Evolutionary conservation across 2,113 vertebrate genomes (phyloP).

Genomic region (Micronycteris hirsuta): DNA sequence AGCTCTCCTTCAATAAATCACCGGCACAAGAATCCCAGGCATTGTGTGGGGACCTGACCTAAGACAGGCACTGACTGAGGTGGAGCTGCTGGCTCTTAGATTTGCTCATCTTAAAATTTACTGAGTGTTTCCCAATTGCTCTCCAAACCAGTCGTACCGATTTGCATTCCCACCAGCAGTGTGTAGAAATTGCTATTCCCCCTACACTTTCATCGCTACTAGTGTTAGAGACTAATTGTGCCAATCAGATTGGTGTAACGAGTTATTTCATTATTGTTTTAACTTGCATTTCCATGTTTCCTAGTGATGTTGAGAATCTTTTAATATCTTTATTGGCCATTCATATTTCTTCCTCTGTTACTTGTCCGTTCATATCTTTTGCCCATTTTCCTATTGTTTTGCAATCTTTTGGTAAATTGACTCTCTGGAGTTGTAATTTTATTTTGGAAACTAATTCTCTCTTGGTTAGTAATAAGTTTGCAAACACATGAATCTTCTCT

Average conservation of each 20-base stretch:
- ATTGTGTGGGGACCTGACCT: not conserved
- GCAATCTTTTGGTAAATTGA: not conserved
- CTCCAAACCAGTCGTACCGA: not conserved
- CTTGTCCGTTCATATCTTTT: not conserved
- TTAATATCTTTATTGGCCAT: not conserved
- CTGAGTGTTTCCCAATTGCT: constrained; percentile 17
- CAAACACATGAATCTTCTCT: not conserved
- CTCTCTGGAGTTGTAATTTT: not conserved
- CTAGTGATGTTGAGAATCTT: not conserved
- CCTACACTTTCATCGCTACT: not conserved
- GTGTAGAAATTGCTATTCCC: not conserved
- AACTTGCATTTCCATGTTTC: not conserved
- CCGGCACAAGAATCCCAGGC: not conserved
- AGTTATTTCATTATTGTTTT: not conserved
- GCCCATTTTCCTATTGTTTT: not conserved
- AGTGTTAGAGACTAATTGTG: not conserved
- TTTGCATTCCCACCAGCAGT: not conserved
- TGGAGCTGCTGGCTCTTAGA: not conserved
- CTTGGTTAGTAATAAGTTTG: not conserved
- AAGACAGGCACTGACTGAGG: not conserved
- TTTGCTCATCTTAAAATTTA: not conserved
- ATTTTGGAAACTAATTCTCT: not conserved
- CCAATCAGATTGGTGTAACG: not conserved
- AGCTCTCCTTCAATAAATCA: not conserved
- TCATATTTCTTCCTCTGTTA: not conserved